Conservation (phyloP, 1,140 invertebrate species). For the Diuraphis noxia region DNA sequence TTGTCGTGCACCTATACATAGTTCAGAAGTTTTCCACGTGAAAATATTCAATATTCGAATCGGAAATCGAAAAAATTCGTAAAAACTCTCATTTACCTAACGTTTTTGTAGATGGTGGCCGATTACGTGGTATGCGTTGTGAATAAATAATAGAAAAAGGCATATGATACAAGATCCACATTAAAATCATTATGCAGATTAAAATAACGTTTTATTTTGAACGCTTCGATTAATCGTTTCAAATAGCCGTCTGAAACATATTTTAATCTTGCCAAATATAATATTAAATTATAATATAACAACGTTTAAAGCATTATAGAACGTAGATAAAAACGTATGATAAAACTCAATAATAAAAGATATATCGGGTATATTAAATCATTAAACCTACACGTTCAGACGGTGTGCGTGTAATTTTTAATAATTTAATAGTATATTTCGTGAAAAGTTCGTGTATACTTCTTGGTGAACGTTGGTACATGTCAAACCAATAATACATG, state of each 20-base stretch:
- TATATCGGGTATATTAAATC: too few relatives aligned
- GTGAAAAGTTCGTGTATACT: neutral
- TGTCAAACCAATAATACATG: too few relatives aligned
- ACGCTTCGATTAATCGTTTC: neutral
- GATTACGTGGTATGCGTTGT: neutral
- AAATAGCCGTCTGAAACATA: neutral
- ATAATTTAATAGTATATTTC: neutral
- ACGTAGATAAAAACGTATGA: too few relatives aligned
- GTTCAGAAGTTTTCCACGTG: neutral
- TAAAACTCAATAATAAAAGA: too few relatives aligned
- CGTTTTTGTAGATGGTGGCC: neutral
- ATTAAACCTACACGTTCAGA: neutral
- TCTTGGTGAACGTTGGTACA: neutral
- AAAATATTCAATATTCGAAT: neutral
- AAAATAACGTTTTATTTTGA: neutral
- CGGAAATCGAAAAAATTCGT: neutral
- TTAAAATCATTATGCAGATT: neutral
- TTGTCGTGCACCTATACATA: neutral
- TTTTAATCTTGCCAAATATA: neutral
- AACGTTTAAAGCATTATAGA: too few relatives aligned
- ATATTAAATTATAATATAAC: neutral
- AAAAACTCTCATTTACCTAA: too few relatives aligned
- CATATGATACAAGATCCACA: neutral
- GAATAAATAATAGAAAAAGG: neutral
- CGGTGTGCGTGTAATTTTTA: neutral